Evolutionary conservation across 2,797 vertebrate genomes (phyloP), one percentile per base, ranked within the genome.

Genomic region (Champsocephalus esox): DNA sequence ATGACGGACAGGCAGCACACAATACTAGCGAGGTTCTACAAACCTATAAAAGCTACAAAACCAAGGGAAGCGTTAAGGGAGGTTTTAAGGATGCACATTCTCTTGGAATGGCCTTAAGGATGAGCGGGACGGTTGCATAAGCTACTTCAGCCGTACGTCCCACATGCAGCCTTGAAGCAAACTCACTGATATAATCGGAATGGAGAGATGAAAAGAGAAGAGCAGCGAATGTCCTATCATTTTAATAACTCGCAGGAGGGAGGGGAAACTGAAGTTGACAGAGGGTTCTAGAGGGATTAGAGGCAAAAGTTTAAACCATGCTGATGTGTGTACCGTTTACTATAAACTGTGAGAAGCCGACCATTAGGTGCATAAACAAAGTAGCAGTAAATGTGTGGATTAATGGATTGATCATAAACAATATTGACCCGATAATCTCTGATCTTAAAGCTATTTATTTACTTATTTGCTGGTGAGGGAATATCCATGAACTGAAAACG

Each of bases 91-190:
- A 55, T 2, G 19, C 6, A 12, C 54, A 12, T 56, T 21, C 34
- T 64, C 54, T 69, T 71, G 1, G 64, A 74, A 73, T n/a, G 21
- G 41, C 73, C 38, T 60, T 1, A 12, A 44, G 45, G 55, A 28
- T 48, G n/a, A 59, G 24, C 11, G 14, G 77, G 69, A 72, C 59
- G 49, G 70, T 75, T 70, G 50, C 49, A 67, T 80, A 73, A 86
- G 68, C n/a, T 54, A 24, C 38, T 85, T 52, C 63, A 75, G 67
- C 66, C 24, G 4, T 2, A 12, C 6, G 1, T 59, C 50, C 49
- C 66, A 63, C 52, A 59, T 58, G 41, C 19, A 46, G 60, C 54
- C 61, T 63, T 82, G 46, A 64, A 64, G 61, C 56, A 49, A 46
- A 2, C 14, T 0, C 28, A 12, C 41, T 38, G 60, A 69, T 32